phyloP scores from a whole-genome alignment of 2,888 invertebrate species.

The Machimus rusticus region DNA sequence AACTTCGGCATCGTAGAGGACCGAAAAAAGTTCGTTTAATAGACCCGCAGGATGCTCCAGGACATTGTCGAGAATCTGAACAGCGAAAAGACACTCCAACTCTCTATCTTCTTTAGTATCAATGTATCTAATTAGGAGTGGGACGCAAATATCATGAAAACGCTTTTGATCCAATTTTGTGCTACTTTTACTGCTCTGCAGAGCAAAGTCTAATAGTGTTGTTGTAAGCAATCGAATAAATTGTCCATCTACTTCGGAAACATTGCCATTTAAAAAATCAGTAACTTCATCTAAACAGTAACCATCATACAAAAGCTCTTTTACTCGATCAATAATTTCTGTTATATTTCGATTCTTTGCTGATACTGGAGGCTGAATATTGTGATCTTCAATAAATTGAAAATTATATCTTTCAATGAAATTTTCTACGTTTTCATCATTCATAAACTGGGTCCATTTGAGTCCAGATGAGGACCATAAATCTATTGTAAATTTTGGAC shows the following conservation, averaged over 20 bases:
- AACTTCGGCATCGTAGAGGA: conserved; percentile 78
- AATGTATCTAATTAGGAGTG: conserved; percentile 63
- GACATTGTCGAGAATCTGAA: conserved; percentile 79
- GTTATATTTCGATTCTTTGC: conserved; percentile 47
- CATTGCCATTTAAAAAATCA: conserved; percentile 68
- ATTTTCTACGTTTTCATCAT: conserved; percentile 60
- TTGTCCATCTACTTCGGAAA: conserved; percentile 64
- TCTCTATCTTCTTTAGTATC: conserved; percentile 75
- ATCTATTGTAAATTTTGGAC: conserved; percentile 65
- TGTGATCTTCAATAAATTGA: conserved; percentile 62
- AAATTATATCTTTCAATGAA: conserved; percentile 66
- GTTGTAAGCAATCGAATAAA: conserved; percentile 75
- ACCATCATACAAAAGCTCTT: conserved; percentile 65
- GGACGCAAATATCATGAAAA: conserved; percentile 58
- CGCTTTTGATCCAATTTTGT: conserved; percentile 54
- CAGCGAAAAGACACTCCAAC: conserved; percentile 82
- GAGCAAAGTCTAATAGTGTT: conserved; percentile 68
- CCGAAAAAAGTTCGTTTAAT: conserved; percentile 77
- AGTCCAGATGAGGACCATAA: conserved; percentile 67
- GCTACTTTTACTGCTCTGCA: conserved; percentile 54
- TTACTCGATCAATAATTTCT: conserved; percentile 66
- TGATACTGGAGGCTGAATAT: conserved; percentile 30
- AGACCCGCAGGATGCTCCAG: conserved; percentile 82
- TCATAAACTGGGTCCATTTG: conserved; percentile 66
- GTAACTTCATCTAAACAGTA: conserved; percentile 66